Evolutionary conservation across 2,888 invertebrate genomes (phyloP), one percentile per base, ranked within the genome.

Genomic region (Priocnemis perturbator): DNA sequence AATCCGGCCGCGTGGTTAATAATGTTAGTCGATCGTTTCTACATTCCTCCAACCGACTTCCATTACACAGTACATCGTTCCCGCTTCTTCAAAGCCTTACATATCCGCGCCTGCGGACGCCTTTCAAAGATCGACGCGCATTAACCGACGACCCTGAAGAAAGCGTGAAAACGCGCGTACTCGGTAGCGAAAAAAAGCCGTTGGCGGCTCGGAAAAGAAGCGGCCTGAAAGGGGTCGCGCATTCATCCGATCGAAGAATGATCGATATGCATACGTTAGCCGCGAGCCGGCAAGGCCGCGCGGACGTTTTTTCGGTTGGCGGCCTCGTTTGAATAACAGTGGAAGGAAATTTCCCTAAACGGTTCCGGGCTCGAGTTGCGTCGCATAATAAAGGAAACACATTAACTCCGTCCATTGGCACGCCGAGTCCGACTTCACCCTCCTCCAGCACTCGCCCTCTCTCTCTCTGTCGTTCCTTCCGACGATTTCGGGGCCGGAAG

Each of bases 301-400:
- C 60, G 72, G 77, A 69, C 76, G 67, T 77, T 78, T 78, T 78
- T 82, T 84, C 86, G 82, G 83, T 86, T 83, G 81, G 85, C 81
- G 81, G 37, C 83, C 87, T 88, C 85, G 86, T 88, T 89, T 88
- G 86, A 87, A 89, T 89, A 88, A 88, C 87, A 88, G 83, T 85
- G 81, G 77, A 81, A 83, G 78, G 69, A 85, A 88, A 89, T 89
- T 88, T 89, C 81, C 86, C 88, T 89, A 88, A 89, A 89, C 87
- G 88, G 87, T 88, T 85, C 81, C 86, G 77, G 81, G 73, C 74
- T 83, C 81, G 79, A 83, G 83, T 86, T 81, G 77, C 80, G 84
- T 83, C 84, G 84, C 85, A 87, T 85, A 85, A 88, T 88, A 87
- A 88, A 88, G 84, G 87, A 83, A 86, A 86, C 82, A 79, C 83